Base-by-base conservation (phyloP, 1,140 invertebrate species). In the Brachionus asplanchnoidis region DNA sequence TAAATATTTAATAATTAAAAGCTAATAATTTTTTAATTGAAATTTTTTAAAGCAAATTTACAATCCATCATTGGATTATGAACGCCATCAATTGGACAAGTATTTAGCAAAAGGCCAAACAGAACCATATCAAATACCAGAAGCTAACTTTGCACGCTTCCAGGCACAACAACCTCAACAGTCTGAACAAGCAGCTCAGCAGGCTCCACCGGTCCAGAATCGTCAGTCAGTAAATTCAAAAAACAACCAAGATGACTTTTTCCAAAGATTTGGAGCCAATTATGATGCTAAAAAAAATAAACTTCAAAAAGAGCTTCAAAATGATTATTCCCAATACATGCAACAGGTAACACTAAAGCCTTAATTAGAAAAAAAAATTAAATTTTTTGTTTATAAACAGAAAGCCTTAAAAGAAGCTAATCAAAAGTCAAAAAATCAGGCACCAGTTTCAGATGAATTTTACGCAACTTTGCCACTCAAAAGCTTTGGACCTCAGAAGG, bases 401-500 rank as follows among this genome's bases (percentile, higher is more conserved):
- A 68, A 82, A 77, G 44, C 40, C 17, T 26, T 36, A 50, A 77
- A 46, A 50, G 73, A 77, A 28, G 40, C 42, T 20, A 82, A 36
- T 14, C 79, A 82, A 60, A 82, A 46, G 23, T 82, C 79, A 20
- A 82, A 82, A 82, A 82, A 82, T 60, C 65, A 60, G 14, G 12
- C 50, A n/a, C 79, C 20, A 82, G 40, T 68, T 20, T 82, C 79
- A 42, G 79, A 82, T 28, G 50, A 82, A 68, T 82, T 42, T 3
- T 82, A 82, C 17, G 79, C 79, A 20, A 82, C 79, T 65, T 44
- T 82, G 26, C 79, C 79, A 3, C 12, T 82, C 11, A 28, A 46
- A 42, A 26, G 79, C 9, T 44, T 82, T 26, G 73, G 73, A 11
- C 36, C 42, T 14, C 17, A 40, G n/a, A 77, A 50, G 44, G 73